Conservation (phyloP, 2,888 invertebrate genomes). For the Poecilus cupreus region DNA sequence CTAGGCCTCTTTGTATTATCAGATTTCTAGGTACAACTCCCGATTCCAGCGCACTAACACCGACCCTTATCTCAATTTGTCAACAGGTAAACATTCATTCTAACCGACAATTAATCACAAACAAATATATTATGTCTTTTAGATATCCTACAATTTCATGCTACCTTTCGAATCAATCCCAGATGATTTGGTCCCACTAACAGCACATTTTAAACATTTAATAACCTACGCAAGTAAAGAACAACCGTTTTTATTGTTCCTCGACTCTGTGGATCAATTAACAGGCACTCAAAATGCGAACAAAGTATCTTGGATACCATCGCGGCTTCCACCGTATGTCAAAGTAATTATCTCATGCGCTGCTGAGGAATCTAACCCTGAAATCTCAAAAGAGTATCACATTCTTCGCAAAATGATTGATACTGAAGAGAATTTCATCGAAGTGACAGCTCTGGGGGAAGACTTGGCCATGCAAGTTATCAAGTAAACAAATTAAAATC, state of each 20-base stretch:
- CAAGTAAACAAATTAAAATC: conserved; percentile 73
- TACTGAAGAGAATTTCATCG: conserved; percentile 90
- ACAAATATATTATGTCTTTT: too few relatives aligned
- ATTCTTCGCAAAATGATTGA: conserved; percentile 92
- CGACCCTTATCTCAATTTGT: conserved; percentile 11
- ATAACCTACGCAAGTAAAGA: conserved; percentile 87
- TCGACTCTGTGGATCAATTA: conserved; percentile 98
- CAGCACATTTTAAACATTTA: conserved; percentile 96
- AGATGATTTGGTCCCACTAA: conserved; percentile 95
- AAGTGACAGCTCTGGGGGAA: conserved; percentile 92
- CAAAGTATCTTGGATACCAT: conserved; percentile 97
- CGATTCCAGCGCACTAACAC: conserved; percentile 78
- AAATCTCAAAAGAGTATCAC: conserved; percentile 91
- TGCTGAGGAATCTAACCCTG: conserved; percentile 89
- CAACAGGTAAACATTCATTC: too few relatives aligned
- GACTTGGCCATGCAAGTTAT: conserved; percentile 95
- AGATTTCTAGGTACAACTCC: conserved; percentile 98
- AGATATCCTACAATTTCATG: conserved; percentile 95
- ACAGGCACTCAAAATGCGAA: conserved; percentile 96
- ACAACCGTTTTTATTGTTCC: conserved; percentile 91
- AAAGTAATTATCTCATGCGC: conserved; percentile 95
- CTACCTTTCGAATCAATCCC: conserved; percentile 95
- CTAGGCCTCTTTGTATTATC: conserved; percentile 89
- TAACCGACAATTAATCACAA: too few relatives aligned
- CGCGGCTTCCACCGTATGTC: conserved; percentile 89